Evolutionary conservation across 2,888 invertebrate genomes (phyloP), one percentile per base, ranked within the genome.

Genomic region (Reticulitermes lucifugus): DNA sequence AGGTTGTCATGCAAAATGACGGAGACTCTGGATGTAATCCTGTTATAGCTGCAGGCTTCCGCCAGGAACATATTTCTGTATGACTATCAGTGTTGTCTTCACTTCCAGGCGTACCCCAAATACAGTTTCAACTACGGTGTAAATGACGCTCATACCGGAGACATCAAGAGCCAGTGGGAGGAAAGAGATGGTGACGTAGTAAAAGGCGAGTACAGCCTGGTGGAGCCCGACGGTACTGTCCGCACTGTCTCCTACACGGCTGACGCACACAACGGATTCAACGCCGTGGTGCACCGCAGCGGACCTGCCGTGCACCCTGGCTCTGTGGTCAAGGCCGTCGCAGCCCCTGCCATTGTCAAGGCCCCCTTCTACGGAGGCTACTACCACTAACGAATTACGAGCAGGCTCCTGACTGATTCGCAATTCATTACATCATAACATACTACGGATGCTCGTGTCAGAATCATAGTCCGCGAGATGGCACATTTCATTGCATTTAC

Each of bases 251-350:
- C 88, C 79, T 89, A 89, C 87, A 88, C 88, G 12, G 88, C 88
- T 2, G 88, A 88, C 86, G 85, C 88, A 21, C 87, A 89, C 83
- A 88, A 87, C 85, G 89, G 89, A 12, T 89, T 89, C 87, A 88
- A 88, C 84, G 89, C 89, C 21, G 87, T 88, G 79, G 88, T 89
- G 51, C 88, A 87, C 77, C 88, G 88, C 82, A 85, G 87, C 84
- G 88, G 87, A 2, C 88, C 88, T 12, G 87, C 82, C 25, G 85
- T 85, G 21, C 87, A 88, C 82, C 85, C 86, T 1, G 81, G 65
- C 6, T 43, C 70, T 9, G 46, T 65, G n/a, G 81, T 81, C 65
- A 77, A 77, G 77, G 43, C 77, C 14, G 77, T 77, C 1, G 65
- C 65, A 65, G 85, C 41, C 70, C 86, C 86, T 51, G 80, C 79